Evolutionary conservation across 2,888 invertebrate genomes (phyloP), one percentile per base, ranked within the genome.

Genomic region (Tetheella fluctuosa): DNA sequence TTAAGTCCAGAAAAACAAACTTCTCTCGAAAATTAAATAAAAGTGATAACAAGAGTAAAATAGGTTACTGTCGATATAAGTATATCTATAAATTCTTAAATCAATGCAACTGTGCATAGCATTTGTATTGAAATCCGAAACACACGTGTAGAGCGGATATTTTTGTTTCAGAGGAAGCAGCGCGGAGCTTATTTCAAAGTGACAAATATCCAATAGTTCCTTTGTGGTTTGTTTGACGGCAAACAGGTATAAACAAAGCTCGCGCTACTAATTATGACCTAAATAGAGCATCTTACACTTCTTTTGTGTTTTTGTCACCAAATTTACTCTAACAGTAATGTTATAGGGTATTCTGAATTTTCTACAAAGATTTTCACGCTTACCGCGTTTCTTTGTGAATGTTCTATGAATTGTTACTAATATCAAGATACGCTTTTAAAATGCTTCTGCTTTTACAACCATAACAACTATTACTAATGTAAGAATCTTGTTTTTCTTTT

Each of bases 151-250:
- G 62, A 59, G 53, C 69, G 62, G 68, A 74, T 72, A 63, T 74
- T 67, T 74, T 64, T 34, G 65, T 63, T 10, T 63, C 28, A 42
- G 42, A 68, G 67, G 64, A 70, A 72, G 65, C 59, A 37, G 59
- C 63, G 61, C 59, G 54, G 57, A 56, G 64, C 62, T 64, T 68
- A 62, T 67, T 77, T 69, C 67, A 69, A 69, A 73, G 70, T 71
- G 73, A 77, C 76, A 77, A 80, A 82, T 80, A 69, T 59, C 55
- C 60, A 60, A 62, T 70, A 68, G 72, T 68, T 72, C 66, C 74
- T 72, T 72, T 73, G 69, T 76, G 70, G 77, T 74, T 48, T 34
- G 55, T 55, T 37, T n/a, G 23, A 55, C 34, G 59, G n/a, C 48
- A 58, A 52, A 58, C 52, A 28, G 62, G 62, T 28, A n/a, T n/a